Conservation (phyloP, 2,888 invertebrate species). For the Toxonevra muliebris region DNA sequence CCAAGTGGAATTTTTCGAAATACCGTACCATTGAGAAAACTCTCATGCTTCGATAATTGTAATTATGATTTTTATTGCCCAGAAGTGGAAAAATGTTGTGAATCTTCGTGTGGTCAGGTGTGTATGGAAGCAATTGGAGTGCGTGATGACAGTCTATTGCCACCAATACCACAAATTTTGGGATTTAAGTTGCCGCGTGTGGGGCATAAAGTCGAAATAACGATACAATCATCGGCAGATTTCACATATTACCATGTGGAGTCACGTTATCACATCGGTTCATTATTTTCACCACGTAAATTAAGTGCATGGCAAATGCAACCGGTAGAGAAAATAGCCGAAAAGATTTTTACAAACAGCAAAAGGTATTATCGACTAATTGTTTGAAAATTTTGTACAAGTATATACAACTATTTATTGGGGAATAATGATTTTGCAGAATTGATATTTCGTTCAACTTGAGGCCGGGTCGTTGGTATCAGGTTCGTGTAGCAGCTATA, state of each 20-base stretch:
- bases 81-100: slow-evolving; percentile 75
- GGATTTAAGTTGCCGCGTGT: slow-evolving; percentile 65
- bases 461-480: slow-evolving; percentile 78
- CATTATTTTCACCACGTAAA: slow-evolving; percentile 71
- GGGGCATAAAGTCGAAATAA: slow-evolving; percentile 70
- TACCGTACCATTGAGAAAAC: slow-evolving; percentile 44
- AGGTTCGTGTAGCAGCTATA: slow-evolving; percentile 80
- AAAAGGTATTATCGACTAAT: slow-evolving; percentile 43
- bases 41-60: slow-evolving; percentile 59
- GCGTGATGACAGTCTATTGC: slow-evolving; percentile 67
- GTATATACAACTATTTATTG: slow-evolving; percentile 17
- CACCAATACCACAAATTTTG: slow-evolving; percentile 71
- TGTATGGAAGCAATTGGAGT: slow-evolving; percentile 72
- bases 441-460: slow-evolving; percentile 60
- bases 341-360: slow-evolving; percentile 49
- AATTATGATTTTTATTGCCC: slow-evolving; percentile 73
- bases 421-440: slow-evolving; percentile 42
- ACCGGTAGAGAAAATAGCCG: slow-evolving; percentile 56
- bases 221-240: slow-evolving; percentile 55
- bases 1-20: slow-evolving; percentile 39
- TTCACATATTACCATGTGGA: slow-evolving; percentile 67
- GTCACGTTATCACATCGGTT: slow-evolving; percentile 76
- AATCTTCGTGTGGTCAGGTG: slow-evolving; percentile 73
- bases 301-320: slow-evolving; percentile 72
- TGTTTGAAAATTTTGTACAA: background rate